Percentiles rank a stretch among this genome's conserved stretches.
phyloP scores from a whole-genome alignment of 2,113 vertebrate species.

The Castor canadensis region DNA sequence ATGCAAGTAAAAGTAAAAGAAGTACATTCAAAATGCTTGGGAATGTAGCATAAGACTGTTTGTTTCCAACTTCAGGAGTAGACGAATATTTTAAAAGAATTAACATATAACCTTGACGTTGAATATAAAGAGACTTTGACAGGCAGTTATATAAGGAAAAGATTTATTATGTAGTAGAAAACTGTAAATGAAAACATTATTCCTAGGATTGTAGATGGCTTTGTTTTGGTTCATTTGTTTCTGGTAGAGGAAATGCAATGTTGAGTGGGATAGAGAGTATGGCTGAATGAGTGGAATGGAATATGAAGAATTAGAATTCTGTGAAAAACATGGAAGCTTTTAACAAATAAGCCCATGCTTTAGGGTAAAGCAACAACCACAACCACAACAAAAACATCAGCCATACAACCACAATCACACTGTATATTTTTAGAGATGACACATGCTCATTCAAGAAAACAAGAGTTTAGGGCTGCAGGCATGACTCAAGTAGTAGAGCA shows the following conservation, averaged over 20 bases:
- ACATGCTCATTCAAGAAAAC: background rate
- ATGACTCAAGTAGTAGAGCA: too few relatives aligned
- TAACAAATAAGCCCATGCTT: background rate
- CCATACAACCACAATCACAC: too few relatives aligned
- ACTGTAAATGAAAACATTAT: background rate
- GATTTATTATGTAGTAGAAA: background rate
- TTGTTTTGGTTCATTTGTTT: slow-evolving; percentile 1
- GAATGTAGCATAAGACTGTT: background rate
- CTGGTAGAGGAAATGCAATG: background rate
- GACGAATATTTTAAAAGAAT: background rate
- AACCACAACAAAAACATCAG: background rate
- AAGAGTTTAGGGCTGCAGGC: too few relatives aligned
- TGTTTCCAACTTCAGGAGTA: background rate
- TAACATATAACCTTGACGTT: slow-evolving; percentile 30
- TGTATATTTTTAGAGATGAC: background rate
- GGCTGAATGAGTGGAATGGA: background rate
- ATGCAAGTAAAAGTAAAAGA: background rate
- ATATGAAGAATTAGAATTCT: background rate
- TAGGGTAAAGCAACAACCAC: background rate
- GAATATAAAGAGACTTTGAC: background rate
- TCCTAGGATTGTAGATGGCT: background rate
- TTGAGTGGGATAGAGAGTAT: background rate
- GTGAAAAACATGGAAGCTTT: background rate
- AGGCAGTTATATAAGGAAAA: background rate
- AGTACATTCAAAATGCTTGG: background rate